phyloP scores from a whole-genome alignment of 2,797 vertebrate species.

The Atherinosoma microstoma region DNA sequence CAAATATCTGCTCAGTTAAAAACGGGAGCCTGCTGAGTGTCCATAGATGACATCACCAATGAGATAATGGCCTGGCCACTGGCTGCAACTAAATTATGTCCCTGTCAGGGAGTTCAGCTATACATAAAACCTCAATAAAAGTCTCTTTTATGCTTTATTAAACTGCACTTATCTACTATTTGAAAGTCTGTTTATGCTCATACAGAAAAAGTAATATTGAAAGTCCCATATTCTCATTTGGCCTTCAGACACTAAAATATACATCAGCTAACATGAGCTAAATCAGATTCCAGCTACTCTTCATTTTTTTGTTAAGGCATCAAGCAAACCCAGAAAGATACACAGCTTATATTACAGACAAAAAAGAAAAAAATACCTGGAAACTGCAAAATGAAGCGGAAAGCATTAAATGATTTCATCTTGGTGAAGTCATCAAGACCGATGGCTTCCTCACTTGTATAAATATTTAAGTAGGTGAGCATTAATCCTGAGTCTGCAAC shows the following conservation, averaged over 20 bases:
- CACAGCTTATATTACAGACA: constrained; percentile 3
- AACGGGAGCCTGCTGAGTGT: constrained; percentile 51
- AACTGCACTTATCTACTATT: constrained; percentile 55
- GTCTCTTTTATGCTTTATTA: constrained; percentile 56
- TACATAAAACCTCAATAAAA: constrained; percentile 53
- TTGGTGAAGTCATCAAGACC: constrained; percentile 46
- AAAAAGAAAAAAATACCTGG: constrained; percentile 23
- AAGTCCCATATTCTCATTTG: constrained; percentile 12
- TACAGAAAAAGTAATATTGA: constrained; percentile 16
- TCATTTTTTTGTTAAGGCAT: constrained; percentile 20
- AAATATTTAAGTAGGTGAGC: constrained; percentile 78
- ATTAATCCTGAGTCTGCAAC: constrained; percentile 73
- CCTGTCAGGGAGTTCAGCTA: constrained; percentile 39
- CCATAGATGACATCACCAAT: constrained; percentile 59
- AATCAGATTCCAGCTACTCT: constrained; percentile 24
- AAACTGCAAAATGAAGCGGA: constrained; percentile 33
- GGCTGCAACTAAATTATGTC: constrained; percentile 55
- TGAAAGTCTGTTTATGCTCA: constrained; percentile 58
- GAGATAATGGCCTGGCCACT: constrained; percentile 49
- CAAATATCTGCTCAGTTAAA: constrained; percentile 39
- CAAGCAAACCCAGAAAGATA: constrained; percentile 7
- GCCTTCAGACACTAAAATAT: constrained; percentile 8
- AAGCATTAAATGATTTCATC: constrained; percentile 60
- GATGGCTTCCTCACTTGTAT: constrained; percentile 68
- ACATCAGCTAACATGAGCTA: constrained; percentile 10